Percentiles rank a stretch among this genome's conserved stretches.
Conservation (phyloP, 2,797 vertebrate species). For the Cryptoblepharus egeriae region DNA sequence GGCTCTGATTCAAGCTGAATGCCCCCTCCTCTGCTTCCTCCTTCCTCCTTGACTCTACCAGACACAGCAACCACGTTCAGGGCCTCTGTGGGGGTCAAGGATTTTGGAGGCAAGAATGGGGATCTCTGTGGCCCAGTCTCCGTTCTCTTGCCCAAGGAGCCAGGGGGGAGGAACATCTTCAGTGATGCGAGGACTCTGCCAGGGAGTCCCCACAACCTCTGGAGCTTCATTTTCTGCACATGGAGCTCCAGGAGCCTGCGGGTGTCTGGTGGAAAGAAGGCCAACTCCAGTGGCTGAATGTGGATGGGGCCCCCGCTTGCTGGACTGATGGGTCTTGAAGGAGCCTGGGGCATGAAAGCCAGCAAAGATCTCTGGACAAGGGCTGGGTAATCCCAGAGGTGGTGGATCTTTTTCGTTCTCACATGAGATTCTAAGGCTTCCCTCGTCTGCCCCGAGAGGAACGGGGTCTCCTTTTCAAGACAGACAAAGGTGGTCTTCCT, state of each 20-base stretch:
- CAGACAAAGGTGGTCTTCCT: neutral
- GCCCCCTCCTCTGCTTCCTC: no score
- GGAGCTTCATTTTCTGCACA: neutral
- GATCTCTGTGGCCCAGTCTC: no score
- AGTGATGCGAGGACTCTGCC: neutral
- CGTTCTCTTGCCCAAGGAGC: no score
- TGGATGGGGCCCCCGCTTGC: neutral
- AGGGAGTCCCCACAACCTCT: neutral
- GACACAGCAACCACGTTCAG: no score
- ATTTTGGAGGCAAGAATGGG: no score
- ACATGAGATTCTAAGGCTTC: neutral
- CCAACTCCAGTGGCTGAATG: neutral
- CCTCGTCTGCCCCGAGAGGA: neutral
- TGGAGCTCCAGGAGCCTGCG: neutral
- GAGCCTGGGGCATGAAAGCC: constrained; percentile 29
- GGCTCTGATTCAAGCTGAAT: no score
- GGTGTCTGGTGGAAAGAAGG: neutral
- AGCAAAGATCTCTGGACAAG: neutral
- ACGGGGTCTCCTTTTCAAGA: neutral
- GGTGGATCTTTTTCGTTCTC: constrained; percentile 4
- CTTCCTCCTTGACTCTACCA: no score
- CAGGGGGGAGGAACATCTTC: no score
- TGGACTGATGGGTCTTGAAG: neutral
- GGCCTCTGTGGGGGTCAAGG: no score
- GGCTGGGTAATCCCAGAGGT: neutral